Evolutionary conservation across 2,888 invertebrate genomes (phyloP).

Genomic region (Teinopalpus imperialis): DNA sequence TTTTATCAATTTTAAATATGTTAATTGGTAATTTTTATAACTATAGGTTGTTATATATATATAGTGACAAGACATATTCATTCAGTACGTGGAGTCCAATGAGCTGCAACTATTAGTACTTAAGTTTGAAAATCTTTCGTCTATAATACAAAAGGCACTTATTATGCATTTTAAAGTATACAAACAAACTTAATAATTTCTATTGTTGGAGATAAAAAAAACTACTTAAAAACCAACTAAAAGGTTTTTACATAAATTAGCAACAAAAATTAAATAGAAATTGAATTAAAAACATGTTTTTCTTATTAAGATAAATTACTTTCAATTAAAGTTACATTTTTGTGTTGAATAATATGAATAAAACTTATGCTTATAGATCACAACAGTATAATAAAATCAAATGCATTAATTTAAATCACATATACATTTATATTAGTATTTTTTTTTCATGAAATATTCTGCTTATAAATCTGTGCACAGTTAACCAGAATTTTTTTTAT

Average conservation of each 20-base stretch:
- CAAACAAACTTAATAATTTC: background rate
- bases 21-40: background rate
- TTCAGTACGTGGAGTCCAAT: slow-evolving; percentile 12
- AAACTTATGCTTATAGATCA: background rate
- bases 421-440: background rate
- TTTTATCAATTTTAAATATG: too few relatives aligned
- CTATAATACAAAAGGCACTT: too few relatives aligned
- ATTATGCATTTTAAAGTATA: background rate
- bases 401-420: slow-evolving; percentile 1
- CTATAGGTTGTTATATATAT: slow-evolving; percentile 2
- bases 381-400: background rate
- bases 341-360: too few relatives aligned
- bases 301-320: too few relatives aligned
- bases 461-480: too few relatives aligned
- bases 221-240: background rate
- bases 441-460: too few relatives aligned
- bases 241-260: background rate
- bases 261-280: background rate
- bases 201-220: background rate
- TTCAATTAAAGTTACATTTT: too few relatives aligned
- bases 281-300: too few relatives aligned
- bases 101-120: slow-evolving; percentile 22
- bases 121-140: slow-evolving; percentile 10
- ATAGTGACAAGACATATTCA: background rate
- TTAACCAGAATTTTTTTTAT: too few relatives aligned